Evolutionary conservation across 2,113 vertebrate genomes (phyloP).

Genomic region (Oxyura jamaicensis): DNA sequence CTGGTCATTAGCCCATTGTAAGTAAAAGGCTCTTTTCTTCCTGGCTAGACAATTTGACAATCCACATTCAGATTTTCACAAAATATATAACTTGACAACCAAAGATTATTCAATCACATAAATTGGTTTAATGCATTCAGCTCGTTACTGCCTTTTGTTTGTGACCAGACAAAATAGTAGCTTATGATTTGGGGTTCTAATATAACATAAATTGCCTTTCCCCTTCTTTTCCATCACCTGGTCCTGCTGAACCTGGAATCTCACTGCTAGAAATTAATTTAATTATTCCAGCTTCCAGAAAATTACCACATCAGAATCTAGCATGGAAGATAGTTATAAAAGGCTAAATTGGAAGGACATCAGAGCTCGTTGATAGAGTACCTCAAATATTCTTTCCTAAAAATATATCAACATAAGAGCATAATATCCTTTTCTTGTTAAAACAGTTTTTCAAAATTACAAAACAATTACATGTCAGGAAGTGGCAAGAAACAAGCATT

Average conservation of each 20-base stretch:
- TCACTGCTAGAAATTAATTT: background rate
- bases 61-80: background rate
- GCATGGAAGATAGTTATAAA: background rate
- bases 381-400: background rate
- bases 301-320: background rate
- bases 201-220: background rate
- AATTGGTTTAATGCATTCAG: background rate
- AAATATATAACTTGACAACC: background rate
- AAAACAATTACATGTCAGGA: background rate
- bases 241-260: background rate
- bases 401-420: background rate
- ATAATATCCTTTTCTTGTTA: background rate
- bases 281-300: background rate
- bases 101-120: constrained; percentile 11
- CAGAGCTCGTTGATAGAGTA: background rate
- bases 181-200: background rate
- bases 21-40: background rate
- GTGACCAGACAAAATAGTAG: background rate
- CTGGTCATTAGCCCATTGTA: background rate
- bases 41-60: background rate
- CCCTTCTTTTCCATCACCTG: background rate
- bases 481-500: background rate
- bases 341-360: background rate
- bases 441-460: background rate
- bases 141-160: background rate